These are phyloP conservation scores for Drosophila cardini DNA, from an alignment of 1,140 invertebrate species.

Conservation along the genomic window DNA sequence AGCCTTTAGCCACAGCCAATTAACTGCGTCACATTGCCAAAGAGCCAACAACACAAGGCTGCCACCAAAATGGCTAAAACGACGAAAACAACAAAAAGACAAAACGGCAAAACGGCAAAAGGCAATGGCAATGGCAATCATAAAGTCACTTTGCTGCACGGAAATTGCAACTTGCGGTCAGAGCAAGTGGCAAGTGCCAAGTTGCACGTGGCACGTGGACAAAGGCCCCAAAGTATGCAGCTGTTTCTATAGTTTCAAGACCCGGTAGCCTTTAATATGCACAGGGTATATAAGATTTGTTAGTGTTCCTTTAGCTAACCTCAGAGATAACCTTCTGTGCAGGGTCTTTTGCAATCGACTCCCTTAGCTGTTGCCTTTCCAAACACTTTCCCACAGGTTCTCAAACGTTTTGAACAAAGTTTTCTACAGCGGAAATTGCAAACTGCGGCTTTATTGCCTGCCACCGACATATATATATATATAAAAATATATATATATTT, in stretches of 20 bases:
- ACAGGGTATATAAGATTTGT: too few relatives aligned
- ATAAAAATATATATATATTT: conserved; percentile 1
- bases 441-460: conserved; percentile 54
- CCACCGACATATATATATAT: conserved; percentile 3
- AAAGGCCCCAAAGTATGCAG: conserved; percentile 19
- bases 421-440: conserved; percentile 65
- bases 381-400: conserved; percentile 12
- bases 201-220: conserved; percentile 47
- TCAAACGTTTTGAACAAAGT: conserved; percentile 23
- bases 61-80: conserved; percentile 34
- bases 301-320: too few relatives aligned
- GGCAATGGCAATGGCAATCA: conserved; percentile 72
- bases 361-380: too few relatives aligned
- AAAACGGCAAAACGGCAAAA: conserved; percentile 2
- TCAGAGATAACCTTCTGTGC: too few relatives aligned
- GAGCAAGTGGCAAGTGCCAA: conserved; percentile 3
- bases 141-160: conserved; percentile 75
- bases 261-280: too few relatives aligned
- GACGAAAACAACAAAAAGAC: too few relatives aligned
- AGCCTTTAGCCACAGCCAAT: conserved; percentile 57
- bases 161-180: conserved; percentile 78
- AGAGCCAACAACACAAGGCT: conserved; percentile 20
- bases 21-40: conserved; percentile 56
- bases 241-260: neutral
- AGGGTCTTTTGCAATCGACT: too few relatives aligned